Evolutionary conservation across 1,140 invertebrate species (phyloP).

Genomic region (Limonius californicus): DNA sequence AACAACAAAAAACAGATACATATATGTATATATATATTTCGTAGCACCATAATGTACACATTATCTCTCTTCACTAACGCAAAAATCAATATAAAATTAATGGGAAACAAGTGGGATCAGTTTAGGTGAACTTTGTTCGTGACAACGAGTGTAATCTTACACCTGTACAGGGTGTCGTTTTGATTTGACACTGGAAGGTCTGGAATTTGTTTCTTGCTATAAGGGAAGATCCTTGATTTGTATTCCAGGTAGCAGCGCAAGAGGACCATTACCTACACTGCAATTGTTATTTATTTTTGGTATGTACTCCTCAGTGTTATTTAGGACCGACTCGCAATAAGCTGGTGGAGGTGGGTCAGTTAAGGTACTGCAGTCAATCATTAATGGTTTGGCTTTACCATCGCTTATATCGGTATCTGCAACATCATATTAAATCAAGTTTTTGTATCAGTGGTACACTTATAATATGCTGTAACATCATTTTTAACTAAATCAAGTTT

Average conservation of each 20-base stretch:
- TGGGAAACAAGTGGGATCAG: no score
- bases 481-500: no score
- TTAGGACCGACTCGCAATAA: conserved; percentile 12
- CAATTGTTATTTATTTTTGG: conserved; percentile 43
- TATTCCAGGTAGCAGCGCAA: conserved; percentile 23
- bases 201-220: conserved; percentile 41
- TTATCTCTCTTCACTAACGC: background rate
- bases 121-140: no score
- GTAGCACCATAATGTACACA: no score
- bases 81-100: no score
- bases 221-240: conserved; percentile 40
- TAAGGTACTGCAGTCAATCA: conserved; percentile 40
- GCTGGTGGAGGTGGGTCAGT: conserved; percentile 30
- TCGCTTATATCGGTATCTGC: conserved; percentile 20
- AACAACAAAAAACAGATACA: background rate
- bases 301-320: conserved; percentile 27
- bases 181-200: conserved; percentile 42
- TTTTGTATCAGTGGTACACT: no score
- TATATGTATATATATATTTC: no score
- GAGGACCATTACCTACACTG: conserved; percentile 41
- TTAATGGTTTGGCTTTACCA: conserved; percentile 23
- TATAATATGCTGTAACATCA: no score
- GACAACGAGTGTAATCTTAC: conserved; percentile 19
- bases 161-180: conserved; percentile 38
- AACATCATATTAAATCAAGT: no score